A percentile compares a stretch with the other conserved stretches of the same genome.
Evolutionary conservation across 2,888 invertebrate species (phyloP).

Genomic region (Cynaeus angustus): DNA sequence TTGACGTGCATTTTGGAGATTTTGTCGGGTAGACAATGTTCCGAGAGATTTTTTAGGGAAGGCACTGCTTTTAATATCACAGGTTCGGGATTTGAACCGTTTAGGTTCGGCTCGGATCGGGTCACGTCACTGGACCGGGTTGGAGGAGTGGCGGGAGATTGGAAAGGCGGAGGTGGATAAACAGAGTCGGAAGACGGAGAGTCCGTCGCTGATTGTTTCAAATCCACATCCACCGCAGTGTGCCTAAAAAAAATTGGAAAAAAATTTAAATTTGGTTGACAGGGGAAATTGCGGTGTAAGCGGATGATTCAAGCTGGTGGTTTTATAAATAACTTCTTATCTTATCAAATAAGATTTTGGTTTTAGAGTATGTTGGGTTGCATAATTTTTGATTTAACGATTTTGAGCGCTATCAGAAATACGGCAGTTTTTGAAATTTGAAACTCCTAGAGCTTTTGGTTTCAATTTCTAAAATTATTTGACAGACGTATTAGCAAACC

Average conservation of each 20-base stretch:
- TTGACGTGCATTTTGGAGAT: slow-evolving; percentile 56
- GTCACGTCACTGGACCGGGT: slow-evolving; percentile 52
- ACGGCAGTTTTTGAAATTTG: no score
- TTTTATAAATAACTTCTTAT: not conserved
- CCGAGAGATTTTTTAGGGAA: slow-evolving; percentile 63
- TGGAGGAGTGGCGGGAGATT: slow-evolving; percentile 45
- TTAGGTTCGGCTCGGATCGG: slow-evolving; percentile 63
- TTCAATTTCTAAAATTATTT: no score
- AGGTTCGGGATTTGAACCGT: slow-evolving; percentile 57
- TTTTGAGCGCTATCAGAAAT: no score
- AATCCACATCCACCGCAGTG: slow-evolving; percentile 72
- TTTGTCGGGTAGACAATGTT: slow-evolving; percentile 60
- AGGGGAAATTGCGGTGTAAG: not conserved
- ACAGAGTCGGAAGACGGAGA: slow-evolving; percentile 36
- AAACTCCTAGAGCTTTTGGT: no score
- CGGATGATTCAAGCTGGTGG: not conserved
- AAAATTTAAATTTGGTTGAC: no score
- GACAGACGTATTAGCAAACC: no score
- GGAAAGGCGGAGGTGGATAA: slow-evolving; percentile 48
- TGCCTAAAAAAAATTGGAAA: slow-evolving; percentile 70
- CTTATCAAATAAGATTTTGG: no score
- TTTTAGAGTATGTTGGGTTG: no score
- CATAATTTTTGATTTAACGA: no score
- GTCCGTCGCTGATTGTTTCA: slow-evolving; percentile 62
- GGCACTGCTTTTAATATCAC: slow-evolving; percentile 68